phyloP scores from a whole-genome alignment of 2,888 invertebrate genomes.

The Merodon equestris region DNA sequence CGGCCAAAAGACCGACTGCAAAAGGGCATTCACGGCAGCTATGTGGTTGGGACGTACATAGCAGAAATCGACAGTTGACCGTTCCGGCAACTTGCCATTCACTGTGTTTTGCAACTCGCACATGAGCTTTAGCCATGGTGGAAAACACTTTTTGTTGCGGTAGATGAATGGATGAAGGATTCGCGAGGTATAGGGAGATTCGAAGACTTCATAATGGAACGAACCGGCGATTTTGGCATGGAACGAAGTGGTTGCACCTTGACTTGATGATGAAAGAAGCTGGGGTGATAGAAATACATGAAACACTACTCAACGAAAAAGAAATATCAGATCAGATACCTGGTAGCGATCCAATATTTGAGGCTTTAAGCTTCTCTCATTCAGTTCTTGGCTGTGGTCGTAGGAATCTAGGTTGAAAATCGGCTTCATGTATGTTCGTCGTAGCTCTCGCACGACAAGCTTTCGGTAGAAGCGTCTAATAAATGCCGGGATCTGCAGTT shows the following conservation, averaged over 20 bases:
- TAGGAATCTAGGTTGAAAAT: slow-evolving; percentile 82
- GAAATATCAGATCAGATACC: slow-evolving; percentile 35
- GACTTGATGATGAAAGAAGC: slow-evolving; percentile 72
- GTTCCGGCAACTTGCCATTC: slow-evolving; percentile 77
- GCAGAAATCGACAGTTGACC: slow-evolving; percentile 88
- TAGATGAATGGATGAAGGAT: slow-evolving; percentile 91
- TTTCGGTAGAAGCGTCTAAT: slow-evolving; percentile 81
- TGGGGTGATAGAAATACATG: slow-evolving; percentile 39
- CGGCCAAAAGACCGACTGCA: slow-evolving; percentile 93
- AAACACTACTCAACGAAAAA: background rate
- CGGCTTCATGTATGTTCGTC: slow-evolving; percentile 81
- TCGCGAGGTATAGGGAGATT: slow-evolving; percentile 86
- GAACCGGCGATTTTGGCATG: slow-evolving; percentile 81
- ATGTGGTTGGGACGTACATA: slow-evolving; percentile 94
- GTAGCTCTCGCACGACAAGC: slow-evolving; percentile 81
- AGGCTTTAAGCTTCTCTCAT: slow-evolving; percentile 33
- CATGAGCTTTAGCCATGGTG: slow-evolving; percentile 85
- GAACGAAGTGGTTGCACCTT: slow-evolving; percentile 73
- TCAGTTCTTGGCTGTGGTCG: slow-evolving; percentile 43
- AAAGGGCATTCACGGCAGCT: slow-evolving; percentile 90
- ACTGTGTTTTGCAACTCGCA: slow-evolving; percentile 79
- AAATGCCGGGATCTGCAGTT: slow-evolving; percentile 74
- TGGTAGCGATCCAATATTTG: slow-evolving; percentile 77
- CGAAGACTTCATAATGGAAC: slow-evolving; percentile 81
- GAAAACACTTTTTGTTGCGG: slow-evolving; percentile 83